Evolutionary conservation across 2,797 vertebrate species (phyloP).

Genomic region (Botia almorhae): DNA sequence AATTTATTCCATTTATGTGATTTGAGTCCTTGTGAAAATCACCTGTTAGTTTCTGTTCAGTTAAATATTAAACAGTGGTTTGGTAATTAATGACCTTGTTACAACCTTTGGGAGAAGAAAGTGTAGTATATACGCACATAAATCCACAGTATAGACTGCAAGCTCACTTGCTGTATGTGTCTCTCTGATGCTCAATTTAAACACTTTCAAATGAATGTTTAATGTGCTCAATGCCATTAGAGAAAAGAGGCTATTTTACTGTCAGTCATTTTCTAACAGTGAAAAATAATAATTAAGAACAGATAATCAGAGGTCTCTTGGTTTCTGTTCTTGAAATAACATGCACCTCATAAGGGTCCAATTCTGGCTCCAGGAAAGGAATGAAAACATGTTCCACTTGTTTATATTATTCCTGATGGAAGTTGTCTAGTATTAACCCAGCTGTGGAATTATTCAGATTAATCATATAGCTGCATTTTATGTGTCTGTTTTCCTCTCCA

Average conservation of each 20-base stretch:
- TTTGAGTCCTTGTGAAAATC: too few relatives aligned
- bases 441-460: conserved; percentile 16
- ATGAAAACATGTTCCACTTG: conserved; percentile 25
- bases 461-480: conserved; percentile 13
- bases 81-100: not conserved
- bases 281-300: conserved; percentile 18
- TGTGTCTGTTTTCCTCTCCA: conserved; percentile 33
- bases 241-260: conserved; percentile 43
- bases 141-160: not conserved
- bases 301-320: not conserved
- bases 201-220: conserved; percentile 60
- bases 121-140: not conserved
- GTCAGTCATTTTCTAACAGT: conserved; percentile 47
- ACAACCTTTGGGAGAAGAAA: not conserved
- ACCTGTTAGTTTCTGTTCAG: too few relatives aligned
- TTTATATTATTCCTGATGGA: conserved; percentile 30
- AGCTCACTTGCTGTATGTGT: conserved; percentile 23
- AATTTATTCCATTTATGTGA: too few relatives aligned
- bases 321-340: not conserved
- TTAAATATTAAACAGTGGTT: too few relatives aligned
- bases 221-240: conserved; percentile 60
- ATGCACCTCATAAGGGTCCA: conserved; percentile 12
- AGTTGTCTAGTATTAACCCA: conserved; percentile 3
- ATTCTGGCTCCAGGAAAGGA: conserved; percentile 21
- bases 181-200: conserved; percentile 60